Evolutionary conservation across 2,888 invertebrate genomes (phyloP), one percentile per base, ranked within the genome.

Genomic region (Cancer borealis): DNA sequence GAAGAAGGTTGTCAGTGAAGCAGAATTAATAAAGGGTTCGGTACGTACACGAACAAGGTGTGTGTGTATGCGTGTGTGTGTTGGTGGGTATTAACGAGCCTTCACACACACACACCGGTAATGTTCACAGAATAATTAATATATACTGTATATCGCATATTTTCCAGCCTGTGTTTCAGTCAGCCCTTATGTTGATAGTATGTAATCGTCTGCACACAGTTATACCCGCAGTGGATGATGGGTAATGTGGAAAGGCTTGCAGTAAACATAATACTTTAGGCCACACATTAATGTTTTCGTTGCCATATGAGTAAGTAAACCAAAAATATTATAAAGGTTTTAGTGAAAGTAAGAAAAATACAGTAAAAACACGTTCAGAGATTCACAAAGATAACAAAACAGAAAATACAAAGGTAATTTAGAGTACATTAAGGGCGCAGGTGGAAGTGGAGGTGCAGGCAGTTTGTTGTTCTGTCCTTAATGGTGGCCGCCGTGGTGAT

Each of bases 81-180:
- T 73, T 84, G 84, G 5, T 84, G 84, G 84, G 14, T 1, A 84
- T 10, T 84, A 14, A 39, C 84, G 14, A 30, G 6, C 84, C 84
- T 39, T 39, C 84, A 84, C 39, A 84, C 30, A 84, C 84, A 84
- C 84, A 84, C 84, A 1, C 39, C 39, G 84, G 84, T 84, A 84
- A 84, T 84, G 84, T 84, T 84, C 84, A 84, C 84, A 84, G 84
- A 84, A 84, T 84, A 39, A 84, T 39, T 84, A 84, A 84, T 84
- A 84, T 84, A 84, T 84, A 84, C 84, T 84, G 84, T 84, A 84
- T 84, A 84, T 84, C 84, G 30, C 84, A 84, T 84, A 84, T 84
- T 84, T 84, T 84, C 84, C 30, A 84, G 39, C 39, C 30, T 84
- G 84, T 84, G 84, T 84, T 84, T 73, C 73, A 26, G 73, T 73